A percentile compares a stretch with the other conserved stretches of the same genome.
These are phyloP conservation scores for Sarcophaga peregrina DNA, from an alignment of 1,140 invertebrate genomes.

Conservation along the genomic window DNA sequence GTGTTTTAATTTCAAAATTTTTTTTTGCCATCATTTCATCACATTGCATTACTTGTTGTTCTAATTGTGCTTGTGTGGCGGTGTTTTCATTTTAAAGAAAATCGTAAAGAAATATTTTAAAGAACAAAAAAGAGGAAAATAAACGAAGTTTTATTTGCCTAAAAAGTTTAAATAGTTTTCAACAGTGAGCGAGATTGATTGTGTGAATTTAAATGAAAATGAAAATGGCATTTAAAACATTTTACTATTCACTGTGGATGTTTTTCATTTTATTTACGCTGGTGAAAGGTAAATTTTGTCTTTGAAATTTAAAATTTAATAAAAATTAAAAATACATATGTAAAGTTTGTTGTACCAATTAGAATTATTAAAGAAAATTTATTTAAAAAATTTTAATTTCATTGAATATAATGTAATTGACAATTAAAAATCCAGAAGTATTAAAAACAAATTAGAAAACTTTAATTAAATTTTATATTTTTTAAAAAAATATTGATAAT, in stretches of 20 bases:
- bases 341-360: conserved; percentile 30
- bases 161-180: neutral
- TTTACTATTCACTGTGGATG: neutral
- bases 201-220: conserved; percentile 1
- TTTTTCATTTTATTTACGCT: conserved; percentile 21
- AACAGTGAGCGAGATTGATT: neutral
- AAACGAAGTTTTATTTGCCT: neutral
- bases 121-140: neutral
- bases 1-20: neutral
- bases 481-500: neutral
- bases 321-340: neutral
- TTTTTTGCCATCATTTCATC: no score
- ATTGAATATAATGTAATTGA: neutral
- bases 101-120: neutral
- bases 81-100: neutral
- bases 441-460: neutral
- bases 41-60: no score
- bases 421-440: no score
- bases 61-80: no score
- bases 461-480: neutral
- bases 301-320: neutral
- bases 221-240: conserved; percentile 22
- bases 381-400: no score
- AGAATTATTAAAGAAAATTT: neutral
- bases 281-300: conserved; percentile 29